Conservation (phyloP, 53 echinoderm and acorn worm genomes). For the Astropecten irregularis region DNA sequence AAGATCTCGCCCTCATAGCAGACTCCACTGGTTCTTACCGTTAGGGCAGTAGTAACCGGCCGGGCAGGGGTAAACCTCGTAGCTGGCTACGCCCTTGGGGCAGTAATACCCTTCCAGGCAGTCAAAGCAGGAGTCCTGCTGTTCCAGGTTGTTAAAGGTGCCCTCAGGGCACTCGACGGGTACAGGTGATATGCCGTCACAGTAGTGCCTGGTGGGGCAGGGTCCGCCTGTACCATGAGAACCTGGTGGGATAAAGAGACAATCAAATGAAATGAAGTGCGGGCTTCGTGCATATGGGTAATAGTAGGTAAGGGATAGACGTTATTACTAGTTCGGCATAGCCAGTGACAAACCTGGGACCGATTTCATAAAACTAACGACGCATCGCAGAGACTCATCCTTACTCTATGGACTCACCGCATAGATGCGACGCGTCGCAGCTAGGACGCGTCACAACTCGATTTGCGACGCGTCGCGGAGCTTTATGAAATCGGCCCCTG, state of each 20-base stretch:
- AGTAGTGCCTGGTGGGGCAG: constrained; percentile 83
- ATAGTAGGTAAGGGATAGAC: neutral
- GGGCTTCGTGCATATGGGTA: neutral
- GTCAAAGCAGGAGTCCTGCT: constrained; percentile 81
- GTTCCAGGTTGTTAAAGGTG: constrained; percentile 82
- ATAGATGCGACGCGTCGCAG: too few relatives aligned
- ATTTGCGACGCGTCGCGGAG: too few relatives aligned
- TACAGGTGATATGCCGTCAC: constrained; percentile 78
- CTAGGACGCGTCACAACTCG: too few relatives aligned
- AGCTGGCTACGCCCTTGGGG: constrained; percentile 74
- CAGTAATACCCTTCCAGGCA: constrained; percentile 90
- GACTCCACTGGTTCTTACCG: too few relatives aligned
- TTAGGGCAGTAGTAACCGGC: constrained; percentile 93
- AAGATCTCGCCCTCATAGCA: too few relatives aligned
- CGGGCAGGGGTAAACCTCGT: constrained; percentile 73
- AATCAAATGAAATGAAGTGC: neutral
- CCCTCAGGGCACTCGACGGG: constrained; percentile 81
- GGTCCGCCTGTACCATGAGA: constrained; percentile 83
- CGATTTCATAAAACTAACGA: too few relatives aligned
- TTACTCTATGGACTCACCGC: too few relatives aligned
- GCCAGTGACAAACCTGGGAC: too few relatives aligned
- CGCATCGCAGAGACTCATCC: too few relatives aligned
- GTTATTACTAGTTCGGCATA: neutral
- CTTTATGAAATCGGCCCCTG: too few relatives aligned
- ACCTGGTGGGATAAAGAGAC: constrained; percentile 40